These are phyloP conservation scores for Phorcus lineatus DNA, from an alignment of 2,888 invertebrate species.

Conservation along the genomic window DNA sequence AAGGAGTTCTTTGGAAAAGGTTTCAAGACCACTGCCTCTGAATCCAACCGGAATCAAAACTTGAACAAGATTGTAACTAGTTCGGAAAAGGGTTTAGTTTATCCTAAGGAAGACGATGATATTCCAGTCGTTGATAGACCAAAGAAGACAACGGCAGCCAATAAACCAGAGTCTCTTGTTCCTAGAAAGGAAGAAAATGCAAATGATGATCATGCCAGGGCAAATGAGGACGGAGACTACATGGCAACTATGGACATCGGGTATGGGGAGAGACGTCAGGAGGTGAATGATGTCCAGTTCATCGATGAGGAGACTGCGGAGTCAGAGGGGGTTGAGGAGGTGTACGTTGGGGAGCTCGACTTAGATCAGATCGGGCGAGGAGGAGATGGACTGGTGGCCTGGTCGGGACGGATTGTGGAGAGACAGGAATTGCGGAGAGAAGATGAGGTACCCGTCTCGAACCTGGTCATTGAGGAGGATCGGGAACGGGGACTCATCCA, in stretches of 20 bases:
- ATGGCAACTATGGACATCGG: neutral
- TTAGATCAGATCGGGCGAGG: constrained; percentile 2
- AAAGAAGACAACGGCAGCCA: neutral
- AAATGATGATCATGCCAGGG: no score
- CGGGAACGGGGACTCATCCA: constrained; percentile 9
- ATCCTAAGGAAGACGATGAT: neutral
- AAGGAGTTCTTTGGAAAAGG: neutral
- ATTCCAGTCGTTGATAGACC: neutral
- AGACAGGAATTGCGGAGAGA: constrained; percentile 6
- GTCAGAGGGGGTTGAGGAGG: neutral
- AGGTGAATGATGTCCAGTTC: neutral
- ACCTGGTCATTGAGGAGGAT: constrained; percentile 14
- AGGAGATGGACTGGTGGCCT: neutral
- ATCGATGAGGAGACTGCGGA: neutral
- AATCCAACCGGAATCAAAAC: neutral
- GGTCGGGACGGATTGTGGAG: neutral
- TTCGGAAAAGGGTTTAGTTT: neutral
- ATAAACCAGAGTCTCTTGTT: neutral
- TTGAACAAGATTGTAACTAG: neutral
- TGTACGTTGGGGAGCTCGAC: neutral
- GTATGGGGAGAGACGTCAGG: neutral
- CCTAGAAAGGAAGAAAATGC: neutral
- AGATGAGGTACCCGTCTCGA: neutral
- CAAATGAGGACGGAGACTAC: neutral
- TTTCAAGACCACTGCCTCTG: neutral